Evolutionary conservation across 1,140 invertebrate species (phyloP).

Genomic region (Zaprionus kolodkinae): DNA sequence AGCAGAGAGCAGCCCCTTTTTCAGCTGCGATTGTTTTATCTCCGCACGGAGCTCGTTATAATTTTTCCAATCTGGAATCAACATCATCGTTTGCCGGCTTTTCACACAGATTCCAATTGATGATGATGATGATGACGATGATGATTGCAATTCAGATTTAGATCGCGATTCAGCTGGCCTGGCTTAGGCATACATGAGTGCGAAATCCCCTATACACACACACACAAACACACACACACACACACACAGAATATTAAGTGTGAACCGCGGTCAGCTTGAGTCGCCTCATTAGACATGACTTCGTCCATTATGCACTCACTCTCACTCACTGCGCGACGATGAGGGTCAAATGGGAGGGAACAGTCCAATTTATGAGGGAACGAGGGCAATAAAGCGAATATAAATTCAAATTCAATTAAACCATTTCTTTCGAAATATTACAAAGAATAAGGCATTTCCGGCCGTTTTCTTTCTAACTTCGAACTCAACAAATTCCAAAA

Average conservation of each 20-base stretch:
- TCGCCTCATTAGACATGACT: conserved; percentile 15
- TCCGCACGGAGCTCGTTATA: conserved; percentile 53
- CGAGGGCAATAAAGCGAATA: conserved; percentile 2
- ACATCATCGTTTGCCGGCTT: conserved; percentile 54
- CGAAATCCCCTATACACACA: conserved; percentile 36
- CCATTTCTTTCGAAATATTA: not conserved
- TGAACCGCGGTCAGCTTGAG: not conserved
- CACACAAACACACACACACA: not conserved
- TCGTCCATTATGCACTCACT: not conserved
- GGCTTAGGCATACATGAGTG: conserved; percentile 29
- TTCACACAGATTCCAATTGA: conserved; percentile 46
- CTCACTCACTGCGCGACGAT: conserved; percentile 6
- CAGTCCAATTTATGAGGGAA: conserved; percentile 3
- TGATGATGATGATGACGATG: not conserved
- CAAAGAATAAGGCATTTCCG: not conserved
- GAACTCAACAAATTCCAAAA: not conserved
- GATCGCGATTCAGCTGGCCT: conserved; percentile 19
- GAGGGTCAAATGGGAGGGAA: conserved; percentile 29
- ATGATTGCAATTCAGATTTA: conserved; percentile 34
- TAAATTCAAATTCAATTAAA: conserved; percentile 9
- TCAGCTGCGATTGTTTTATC: conserved; percentile 72
- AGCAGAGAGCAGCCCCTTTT: conserved; percentile 38
- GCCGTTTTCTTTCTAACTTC: not conserved
- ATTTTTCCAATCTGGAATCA: conserved; percentile 73
- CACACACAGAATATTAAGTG: not conserved